Evolutionary conservation across 2,888 invertebrate species (phyloP).

Genomic region (Parnassius apollo): DNA sequence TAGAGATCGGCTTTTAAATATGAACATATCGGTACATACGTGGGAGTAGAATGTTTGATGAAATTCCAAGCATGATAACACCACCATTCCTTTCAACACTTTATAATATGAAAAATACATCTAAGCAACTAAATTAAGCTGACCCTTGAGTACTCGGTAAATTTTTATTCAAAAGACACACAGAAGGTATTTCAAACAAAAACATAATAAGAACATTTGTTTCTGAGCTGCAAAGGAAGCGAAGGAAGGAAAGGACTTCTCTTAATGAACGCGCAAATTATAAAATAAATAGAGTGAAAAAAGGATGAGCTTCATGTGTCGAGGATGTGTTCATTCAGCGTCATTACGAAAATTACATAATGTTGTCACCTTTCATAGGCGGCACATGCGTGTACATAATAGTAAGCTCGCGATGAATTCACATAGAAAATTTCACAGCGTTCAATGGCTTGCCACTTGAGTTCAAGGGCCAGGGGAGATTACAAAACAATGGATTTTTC

Average conservation of each 20-base stretch:
- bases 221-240: not conserved
- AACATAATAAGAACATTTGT: not conserved
- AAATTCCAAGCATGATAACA: too few relatives aligned
- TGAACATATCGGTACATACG: not conserved
- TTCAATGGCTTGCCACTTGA: slow-evolving; percentile 61
- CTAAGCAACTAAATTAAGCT: too few relatives aligned
- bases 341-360: slow-evolving; percentile 62
- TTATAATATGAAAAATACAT: too few relatives aligned
- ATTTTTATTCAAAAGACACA: too few relatives aligned
- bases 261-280: slow-evolving; percentile 24
- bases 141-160: too few relatives aligned
- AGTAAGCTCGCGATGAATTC: slow-evolving; percentile 45
- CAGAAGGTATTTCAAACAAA: too few relatives aligned
- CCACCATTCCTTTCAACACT: too few relatives aligned
- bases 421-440: slow-evolving; percentile 54
- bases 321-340: slow-evolving; percentile 41
- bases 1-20: slow-evolving; percentile 17
- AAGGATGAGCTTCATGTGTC: slow-evolving; percentile 28
- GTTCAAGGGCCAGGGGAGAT: slow-evolving; percentile 67
- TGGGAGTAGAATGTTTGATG: too few relatives aligned
- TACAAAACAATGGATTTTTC: slow-evolving; percentile 78
- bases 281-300: slow-evolving; percentile 31
- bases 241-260: slow-evolving; percentile 10
- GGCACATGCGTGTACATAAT: slow-evolving; percentile 48
- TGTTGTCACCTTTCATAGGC: slow-evolving; percentile 54